Conservation (phyloP, 37 sponge, comb jelly and placozoan genomes). For the Ephydatia muelleri region DNA sequence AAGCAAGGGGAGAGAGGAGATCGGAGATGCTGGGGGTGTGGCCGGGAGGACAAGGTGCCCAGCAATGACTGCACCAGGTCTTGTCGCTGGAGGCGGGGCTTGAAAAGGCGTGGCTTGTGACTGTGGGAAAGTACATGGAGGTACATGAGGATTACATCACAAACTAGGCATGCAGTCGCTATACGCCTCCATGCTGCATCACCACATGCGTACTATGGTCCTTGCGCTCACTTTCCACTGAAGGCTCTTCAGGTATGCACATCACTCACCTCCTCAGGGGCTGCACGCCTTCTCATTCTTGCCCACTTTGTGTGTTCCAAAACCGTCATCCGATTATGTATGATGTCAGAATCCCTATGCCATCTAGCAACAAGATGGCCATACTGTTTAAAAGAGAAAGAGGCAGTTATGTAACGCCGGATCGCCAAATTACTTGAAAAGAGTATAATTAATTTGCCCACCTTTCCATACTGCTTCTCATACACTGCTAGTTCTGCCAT, state of each 20-base stretch:
- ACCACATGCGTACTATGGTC: no score
- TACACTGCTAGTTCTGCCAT: slow-evolving; percentile 46
- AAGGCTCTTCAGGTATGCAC: no score
- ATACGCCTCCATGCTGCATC: no score
- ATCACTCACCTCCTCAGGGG: slow-evolving; percentile 5
- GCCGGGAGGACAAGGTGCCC: background rate
- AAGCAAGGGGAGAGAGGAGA: background rate
- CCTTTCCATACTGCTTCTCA: slow-evolving; percentile 71
- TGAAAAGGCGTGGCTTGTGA: background rate
- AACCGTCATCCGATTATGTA: slow-evolving; percentile 63
- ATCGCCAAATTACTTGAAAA: background rate
- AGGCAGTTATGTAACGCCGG: background rate
- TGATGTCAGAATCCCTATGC: slow-evolving; percentile 77
- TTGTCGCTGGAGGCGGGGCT: background rate
- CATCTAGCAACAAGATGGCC: slow-evolving; percentile 63
- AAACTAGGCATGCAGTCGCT: no score
- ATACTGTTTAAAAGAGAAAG: background rate
- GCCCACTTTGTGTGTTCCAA: slow-evolving; percentile 40
- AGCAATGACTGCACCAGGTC: background rate
- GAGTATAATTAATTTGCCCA: background rate
- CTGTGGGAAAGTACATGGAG: background rate
- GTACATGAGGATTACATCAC: no score
- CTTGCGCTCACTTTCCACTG: no score
- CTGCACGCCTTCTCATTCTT: background rate
- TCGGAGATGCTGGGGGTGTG: background rate